phyloP scores from a whole-genome alignment of 2,113 vertebrate genomes.

The Caranx melampygus region DNA sequence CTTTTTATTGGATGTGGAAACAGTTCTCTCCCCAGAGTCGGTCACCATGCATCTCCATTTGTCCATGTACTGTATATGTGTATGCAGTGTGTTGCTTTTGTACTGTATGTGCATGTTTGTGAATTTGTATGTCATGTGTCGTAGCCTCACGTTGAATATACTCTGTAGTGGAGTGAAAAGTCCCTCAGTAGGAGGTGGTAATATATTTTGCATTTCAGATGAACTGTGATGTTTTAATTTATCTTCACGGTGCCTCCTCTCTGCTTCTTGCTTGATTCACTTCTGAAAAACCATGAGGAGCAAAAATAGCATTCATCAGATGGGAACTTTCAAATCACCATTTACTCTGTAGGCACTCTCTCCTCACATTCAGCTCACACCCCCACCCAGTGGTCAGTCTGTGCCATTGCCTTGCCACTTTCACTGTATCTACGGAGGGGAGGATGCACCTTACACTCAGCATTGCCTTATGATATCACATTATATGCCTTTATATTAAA shows the following conservation, averaged over 20 bases:
- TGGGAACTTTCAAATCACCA: background rate
- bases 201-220: slow-evolving; percentile 51
- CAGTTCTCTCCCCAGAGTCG: slow-evolving; percentile 34
- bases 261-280: background rate
- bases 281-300: background rate
- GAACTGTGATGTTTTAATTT: slow-evolving; percentile 52
- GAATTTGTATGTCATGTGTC: slow-evolving; percentile 55
- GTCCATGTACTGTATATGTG: slow-evolving; percentile 70
- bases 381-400: slow-evolving; percentile 51
- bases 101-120: slow-evolving; percentile 65
- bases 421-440: slow-evolving; percentile 1
- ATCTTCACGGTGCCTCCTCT: slow-evolving; percentile 40
- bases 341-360: background rate
- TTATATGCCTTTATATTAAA: slow-evolving; percentile 63
- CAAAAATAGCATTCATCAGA: background rate
- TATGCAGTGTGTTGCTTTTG: slow-evolving; percentile 47
- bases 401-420: background rate
- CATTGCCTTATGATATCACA: slow-evolving; percentile 23
- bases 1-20: slow-evolving; percentile 31
- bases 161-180: slow-evolving; percentile 44
- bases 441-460: slow-evolving; percentile 10
- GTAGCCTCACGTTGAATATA: slow-evolving; percentile 54
- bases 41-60: slow-evolving; percentile 11
- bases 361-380: slow-evolving; percentile 21
- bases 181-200: slow-evolving; percentile 44